Evolutionary conservation across 92 coral and sea anemone genomes (phyloP), one percentile per base, ranked within the genome.

Genomic region (Galaxea fascicularis): DNA sequence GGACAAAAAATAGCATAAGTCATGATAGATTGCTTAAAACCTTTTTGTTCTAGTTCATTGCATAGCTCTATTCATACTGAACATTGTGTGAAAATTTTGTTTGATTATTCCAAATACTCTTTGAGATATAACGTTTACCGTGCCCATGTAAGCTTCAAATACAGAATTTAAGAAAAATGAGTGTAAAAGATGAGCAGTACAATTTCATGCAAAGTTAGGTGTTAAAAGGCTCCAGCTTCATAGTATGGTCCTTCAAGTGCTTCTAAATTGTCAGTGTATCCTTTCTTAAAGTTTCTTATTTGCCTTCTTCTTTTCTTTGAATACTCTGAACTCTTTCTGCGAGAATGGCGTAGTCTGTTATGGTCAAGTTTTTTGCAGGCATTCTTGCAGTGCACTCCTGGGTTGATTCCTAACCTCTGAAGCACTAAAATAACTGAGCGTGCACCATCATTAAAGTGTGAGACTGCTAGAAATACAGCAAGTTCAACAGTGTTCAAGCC

Each of bases 381-480:
- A 9, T 56, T 68, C 10, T 52, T 17, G 20, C 83, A 51, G 45
- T 77, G 84, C 30, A 15, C 35, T 77, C 85, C 84, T 0, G 89
- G 78, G 27, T 17, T 57, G 63, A 57, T 58, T 44, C 82, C 82
- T 25, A 84, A 73, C 72, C 75, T 62, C 67, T 74, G 63, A 31
- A 84, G 59, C 25, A 84, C 35, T 45, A 39, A 63, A 54, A 17
- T 44, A 3, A 83, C 53, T 8, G 87, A 51, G 22, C 21, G 24
- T 57, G 88, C 51, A 49, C 65, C 72, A 30, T 80, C 56, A 30
- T 70, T 75, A 46, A 86, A 86, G 49, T 79, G 72, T 31, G 79
- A 62, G 27, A 88, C 84, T 27, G 92, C 88, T 13, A 88, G 75
- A 47, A 63, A 89, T 10, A 81, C 68, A 65, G 89, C 92, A 41